A percentile compares a stretch with the other conserved stretches of the same genome.
phyloP scores from a whole-genome alignment of 2,888 invertebrate species.

The Camponotus fellah region DNA sequence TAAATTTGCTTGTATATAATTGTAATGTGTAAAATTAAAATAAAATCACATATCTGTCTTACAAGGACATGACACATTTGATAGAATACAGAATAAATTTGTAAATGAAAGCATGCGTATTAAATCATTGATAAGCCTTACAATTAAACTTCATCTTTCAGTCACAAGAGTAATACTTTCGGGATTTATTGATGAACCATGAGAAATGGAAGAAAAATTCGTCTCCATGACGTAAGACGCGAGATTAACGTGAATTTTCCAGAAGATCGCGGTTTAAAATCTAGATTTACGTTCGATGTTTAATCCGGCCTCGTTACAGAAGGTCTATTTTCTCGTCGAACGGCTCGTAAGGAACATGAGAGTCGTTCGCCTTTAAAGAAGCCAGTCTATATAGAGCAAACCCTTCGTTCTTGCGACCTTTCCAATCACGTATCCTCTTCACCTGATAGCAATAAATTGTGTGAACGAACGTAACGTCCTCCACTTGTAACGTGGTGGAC shows the following conservation, averaged over 20 bases:
- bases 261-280: conserved; percentile 20
- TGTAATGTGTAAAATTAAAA: neutral
- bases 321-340: conserved; percentile 45
- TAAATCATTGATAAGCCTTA: conserved; percentile 10
- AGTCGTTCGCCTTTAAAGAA: conserved; percentile 54
- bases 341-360: conserved; percentile 39
- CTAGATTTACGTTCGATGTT: conserved; percentile 50
- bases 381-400: conserved; percentile 29
- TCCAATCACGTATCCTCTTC: conserved; percentile 53
- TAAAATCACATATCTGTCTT: neutral
- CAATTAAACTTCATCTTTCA: neutral
- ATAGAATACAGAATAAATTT: neutral
- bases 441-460: conserved; percentile 72
- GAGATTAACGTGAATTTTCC: conserved; percentile 45
- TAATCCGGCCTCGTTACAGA: conserved; percentile 45
- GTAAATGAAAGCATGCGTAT: neutral
- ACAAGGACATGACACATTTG: neutral
- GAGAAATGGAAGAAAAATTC: neutral
- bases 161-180: neutral
- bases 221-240: conserved; percentile 16
- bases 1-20: neutral
- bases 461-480: conserved; percentile 55
- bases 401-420: conserved; percentile 51
- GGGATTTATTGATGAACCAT: neutral
- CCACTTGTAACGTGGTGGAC: conserved; percentile 50